phyloP scores from a whole-genome alignment of 2,113 vertebrate species.

The Dromiciops gliroides region DNA sequence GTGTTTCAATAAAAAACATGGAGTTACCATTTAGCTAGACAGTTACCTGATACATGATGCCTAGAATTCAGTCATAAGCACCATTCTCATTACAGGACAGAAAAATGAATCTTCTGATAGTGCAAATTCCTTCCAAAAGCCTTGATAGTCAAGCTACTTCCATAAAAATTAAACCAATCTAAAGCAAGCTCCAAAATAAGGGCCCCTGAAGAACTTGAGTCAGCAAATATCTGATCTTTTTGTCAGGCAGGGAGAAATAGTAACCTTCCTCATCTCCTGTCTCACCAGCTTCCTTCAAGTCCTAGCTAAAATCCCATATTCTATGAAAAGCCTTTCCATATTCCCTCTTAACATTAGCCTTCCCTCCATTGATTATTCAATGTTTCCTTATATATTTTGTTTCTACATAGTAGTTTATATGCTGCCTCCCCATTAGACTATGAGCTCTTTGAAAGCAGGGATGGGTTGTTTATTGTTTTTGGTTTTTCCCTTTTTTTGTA shows the following conservation, averaged over 20 bases:
- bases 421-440: no score
- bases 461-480: neutral
- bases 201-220: no score
- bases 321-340: neutral
- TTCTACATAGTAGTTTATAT: no score
- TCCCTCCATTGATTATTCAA: no score
- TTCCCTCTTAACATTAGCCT: neutral
- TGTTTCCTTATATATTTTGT: no score
- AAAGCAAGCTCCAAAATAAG: no score
- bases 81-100: no score
- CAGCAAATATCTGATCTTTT: no score
- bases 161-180: neutral
- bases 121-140: neutral
- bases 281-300: neutral
- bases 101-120: neutral
- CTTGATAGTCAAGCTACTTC: neutral
- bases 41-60: neutral
- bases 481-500: neutral
- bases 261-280: neutral
- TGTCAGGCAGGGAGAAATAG: no score
- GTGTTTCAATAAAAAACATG: neutral
- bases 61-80: neutral
- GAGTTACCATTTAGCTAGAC: neutral
- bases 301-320: neutral
- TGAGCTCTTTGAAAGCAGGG: no score